Conservation (phyloP, 2,888 invertebrate species). For the Sesia apiformis region DNA sequence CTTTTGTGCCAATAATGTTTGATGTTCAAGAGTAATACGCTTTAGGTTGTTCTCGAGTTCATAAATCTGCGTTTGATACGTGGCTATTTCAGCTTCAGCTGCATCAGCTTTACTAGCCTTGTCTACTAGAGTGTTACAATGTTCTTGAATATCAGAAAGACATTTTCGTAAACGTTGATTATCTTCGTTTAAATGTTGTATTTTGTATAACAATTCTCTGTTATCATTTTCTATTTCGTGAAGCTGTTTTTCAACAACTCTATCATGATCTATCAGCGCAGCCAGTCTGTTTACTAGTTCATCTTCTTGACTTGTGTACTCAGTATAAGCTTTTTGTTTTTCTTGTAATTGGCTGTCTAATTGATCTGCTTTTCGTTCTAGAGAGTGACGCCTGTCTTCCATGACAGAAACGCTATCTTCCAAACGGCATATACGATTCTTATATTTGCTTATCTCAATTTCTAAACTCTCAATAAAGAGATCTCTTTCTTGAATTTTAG, state of each 20-base stretch:
- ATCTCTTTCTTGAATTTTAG: constrained; percentile 83
- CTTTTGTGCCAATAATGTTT: constrained; percentile 48
- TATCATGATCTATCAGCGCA: constrained; percentile 76
- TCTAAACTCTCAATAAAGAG: constrained; percentile 83
- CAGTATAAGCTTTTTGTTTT: constrained; percentile 73
- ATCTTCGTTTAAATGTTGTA: constrained; percentile 66
- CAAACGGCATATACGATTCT: constrained; percentile 76
- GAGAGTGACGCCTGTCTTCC: constrained; percentile 74
- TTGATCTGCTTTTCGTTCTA: constrained; percentile 76
- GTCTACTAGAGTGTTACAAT: constrained; percentile 41
- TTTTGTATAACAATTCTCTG: constrained; percentile 67
- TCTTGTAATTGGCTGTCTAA: constrained; percentile 76
- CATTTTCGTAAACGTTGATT: constrained; percentile 62
- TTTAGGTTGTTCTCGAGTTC: constrained; percentile 59
- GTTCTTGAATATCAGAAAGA: constrained; percentile 53
- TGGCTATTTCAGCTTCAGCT: constrained; percentile 37
- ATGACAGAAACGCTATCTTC: constrained; percentile 78
- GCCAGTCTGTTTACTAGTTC: constrained; percentile 77
- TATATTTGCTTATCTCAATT: constrained; percentile 77
- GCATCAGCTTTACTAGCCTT: constrained; percentile 44
- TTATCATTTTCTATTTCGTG: constrained; percentile 74
- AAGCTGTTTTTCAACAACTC: constrained; percentile 77
- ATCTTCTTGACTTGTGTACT: constrained; percentile 77
- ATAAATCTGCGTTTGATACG: constrained; percentile 45
- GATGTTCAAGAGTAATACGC: constrained; percentile 45